These are phyloP conservation scores for Pelobates cultripes DNA, from an alignment of 2,797 vertebrate species.

Conservation along the genomic window DNA sequence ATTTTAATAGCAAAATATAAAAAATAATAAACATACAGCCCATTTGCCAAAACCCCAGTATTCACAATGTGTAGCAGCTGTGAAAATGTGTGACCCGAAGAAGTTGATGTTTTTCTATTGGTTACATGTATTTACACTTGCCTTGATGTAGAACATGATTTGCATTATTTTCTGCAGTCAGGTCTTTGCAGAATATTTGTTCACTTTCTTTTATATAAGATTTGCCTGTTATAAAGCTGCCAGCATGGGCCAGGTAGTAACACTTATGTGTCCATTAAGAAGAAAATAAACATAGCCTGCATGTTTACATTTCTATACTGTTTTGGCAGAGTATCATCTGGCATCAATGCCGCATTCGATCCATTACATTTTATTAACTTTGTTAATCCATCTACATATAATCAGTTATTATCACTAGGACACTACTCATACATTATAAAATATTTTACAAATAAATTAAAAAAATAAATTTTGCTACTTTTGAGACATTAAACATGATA, in stretches of 20 bases:
- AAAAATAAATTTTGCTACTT: no score
- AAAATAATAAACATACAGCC: no score
- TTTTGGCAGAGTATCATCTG: not conserved
- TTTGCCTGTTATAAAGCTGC: not conserved
- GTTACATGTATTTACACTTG: not conserved
- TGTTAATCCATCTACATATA: not conserved
- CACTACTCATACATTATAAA: no score
- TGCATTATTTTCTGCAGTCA: not conserved
- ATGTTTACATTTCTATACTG: not conserved
- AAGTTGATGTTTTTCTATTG: not conserved
- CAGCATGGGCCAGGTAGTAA: not conserved
- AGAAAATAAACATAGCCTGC: not conserved
- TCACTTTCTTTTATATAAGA: not conserved
- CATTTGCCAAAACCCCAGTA: no score
- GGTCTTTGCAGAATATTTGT: not conserved
- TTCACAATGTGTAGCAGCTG: no score
- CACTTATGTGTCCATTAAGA: not conserved
- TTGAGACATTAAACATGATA: no score
- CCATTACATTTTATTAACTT: slow-evolving; percentile 3
- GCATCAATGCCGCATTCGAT: not conserved
- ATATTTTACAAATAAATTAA: no score
- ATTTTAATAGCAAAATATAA: no score
- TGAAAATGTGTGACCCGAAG: no score
- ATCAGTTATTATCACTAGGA: no score
- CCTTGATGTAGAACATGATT: not conserved